These are phyloP conservation scores for Ditula angustiorana DNA, from an alignment of 2,888 invertebrate genomes.

Conservation along the genomic window DNA sequence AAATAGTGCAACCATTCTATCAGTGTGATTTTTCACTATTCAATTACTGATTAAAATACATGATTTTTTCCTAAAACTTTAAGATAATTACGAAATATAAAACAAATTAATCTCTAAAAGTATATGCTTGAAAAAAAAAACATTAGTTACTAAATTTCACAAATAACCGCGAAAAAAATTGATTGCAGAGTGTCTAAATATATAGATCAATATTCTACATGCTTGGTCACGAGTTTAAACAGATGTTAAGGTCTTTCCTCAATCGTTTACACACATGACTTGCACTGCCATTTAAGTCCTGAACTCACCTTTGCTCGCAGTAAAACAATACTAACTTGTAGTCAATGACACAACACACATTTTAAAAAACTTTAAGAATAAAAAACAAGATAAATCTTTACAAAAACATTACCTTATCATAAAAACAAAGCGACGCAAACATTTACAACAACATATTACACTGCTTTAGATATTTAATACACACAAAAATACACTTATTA, in stretches of 20 bases:
- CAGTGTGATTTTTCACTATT: too few species aligned
- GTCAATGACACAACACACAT: background rate
- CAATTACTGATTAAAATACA: background rate
- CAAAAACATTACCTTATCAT: constrained; percentile 46
- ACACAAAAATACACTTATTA: constrained; percentile 48
- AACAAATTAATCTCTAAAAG: background rate
- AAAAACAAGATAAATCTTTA: constrained; percentile 36
- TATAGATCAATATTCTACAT: constrained; percentile 15
- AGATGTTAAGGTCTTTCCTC: constrained; percentile 10
- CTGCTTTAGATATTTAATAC: constrained; percentile 44
- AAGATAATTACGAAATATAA: background rate
- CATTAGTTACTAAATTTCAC: background rate
- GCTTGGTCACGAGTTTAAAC: constrained; percentile 23
- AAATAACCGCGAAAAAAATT: background rate
- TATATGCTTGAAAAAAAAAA: background rate
- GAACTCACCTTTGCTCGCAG: constrained; percentile 19
- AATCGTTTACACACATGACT: constrained; percentile 21
- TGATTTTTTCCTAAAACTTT: background rate
- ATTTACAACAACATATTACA: constrained; percentile 43
- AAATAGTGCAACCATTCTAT: too few species aligned
- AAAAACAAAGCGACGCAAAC: constrained; percentile 43
- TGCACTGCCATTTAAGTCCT: constrained; percentile 10
- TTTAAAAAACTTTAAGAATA: constrained; percentile 3
- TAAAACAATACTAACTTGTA: background rate
- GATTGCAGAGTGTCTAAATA: background rate